These are phyloP conservation scores for Noctua comes DNA, from an alignment of 2,888 invertebrate species.

Conservation along the genomic window DNA sequence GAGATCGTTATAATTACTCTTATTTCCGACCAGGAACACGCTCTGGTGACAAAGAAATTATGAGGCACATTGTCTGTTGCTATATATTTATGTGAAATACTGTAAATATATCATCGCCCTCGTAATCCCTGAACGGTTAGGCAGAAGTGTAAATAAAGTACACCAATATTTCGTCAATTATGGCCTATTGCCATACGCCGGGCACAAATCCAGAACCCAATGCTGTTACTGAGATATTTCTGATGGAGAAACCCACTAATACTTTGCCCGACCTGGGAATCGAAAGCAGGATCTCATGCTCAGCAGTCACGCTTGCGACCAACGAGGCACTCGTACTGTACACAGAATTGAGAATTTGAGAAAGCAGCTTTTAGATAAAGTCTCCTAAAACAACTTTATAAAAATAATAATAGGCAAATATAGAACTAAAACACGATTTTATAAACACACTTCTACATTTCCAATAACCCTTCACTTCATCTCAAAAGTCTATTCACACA, in stretches of 20 bases:
- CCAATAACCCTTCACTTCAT: constrained; percentile 26
- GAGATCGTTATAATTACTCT: constrained; percentile 6
- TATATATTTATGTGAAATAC: background rate
- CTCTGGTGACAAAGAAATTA: background rate
- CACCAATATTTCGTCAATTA: background rate
- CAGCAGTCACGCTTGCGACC: background rate
- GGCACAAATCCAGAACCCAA: background rate
- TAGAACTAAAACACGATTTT: background rate
- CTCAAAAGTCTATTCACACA: constrained; percentile 43
- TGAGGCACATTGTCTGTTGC: background rate
- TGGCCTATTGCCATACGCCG: background rate
- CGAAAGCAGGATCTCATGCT: background rate
- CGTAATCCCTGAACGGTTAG: background rate
- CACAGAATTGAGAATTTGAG: too few species aligned
- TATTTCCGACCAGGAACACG: constrained; percentile 8
- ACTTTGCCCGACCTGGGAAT: background rate
- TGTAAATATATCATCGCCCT: background rate
- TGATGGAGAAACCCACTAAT: background rate
- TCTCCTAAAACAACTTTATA: too few species aligned
- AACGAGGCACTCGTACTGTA: too few species aligned
- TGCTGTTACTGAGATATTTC: background rate
- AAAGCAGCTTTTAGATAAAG: too few species aligned
- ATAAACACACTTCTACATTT: background rate
- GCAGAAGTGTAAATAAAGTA: background rate
- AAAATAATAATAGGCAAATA: background rate